A percentile compares a stretch with the other conserved stretches of the same genome.
phyloP scores from a whole-genome alignment of 1,140 invertebrate species.

The Achatina immaculata region DNA sequence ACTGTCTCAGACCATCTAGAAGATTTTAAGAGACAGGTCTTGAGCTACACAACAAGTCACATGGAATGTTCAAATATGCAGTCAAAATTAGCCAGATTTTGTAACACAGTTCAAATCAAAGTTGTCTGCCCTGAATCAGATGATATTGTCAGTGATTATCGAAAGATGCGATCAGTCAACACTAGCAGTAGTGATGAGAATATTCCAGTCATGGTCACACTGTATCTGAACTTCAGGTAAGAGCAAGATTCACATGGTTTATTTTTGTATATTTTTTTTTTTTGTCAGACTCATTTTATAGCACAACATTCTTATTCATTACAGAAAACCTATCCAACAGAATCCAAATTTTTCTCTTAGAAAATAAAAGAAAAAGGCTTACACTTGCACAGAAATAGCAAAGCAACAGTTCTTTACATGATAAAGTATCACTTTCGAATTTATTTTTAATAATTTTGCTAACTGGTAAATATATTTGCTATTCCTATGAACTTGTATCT shows the following conservation, averaged over 20 bases:
- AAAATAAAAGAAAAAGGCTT: not conserved
- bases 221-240: conserved; percentile 13
- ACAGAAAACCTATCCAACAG: not conserved
- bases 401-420: not conserved
- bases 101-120: conserved; percentile 3
- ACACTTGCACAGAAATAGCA: not conserved
- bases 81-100: conserved; percentile 10
- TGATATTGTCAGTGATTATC: not conserved
- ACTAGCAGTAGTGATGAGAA: not conserved
- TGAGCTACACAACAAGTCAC: not conserved
- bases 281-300: not conserved
- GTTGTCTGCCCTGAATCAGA: conserved; percentile 18
- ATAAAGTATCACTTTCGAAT: not conserved
- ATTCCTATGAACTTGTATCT: not conserved
- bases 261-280: not conserved
- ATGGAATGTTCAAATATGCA: conserved; percentile 16
- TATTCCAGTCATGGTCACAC: not conserved
- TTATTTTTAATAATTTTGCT: no score
- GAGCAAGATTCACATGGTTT: not conserved
- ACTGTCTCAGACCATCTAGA: not conserved
- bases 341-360: not conserved
- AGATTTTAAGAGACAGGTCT: not conserved
- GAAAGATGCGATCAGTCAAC: not conserved
- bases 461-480: no score
- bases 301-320: not conserved